Conservation (phyloP, 2,797 vertebrate species). For the Microchirus variegatus region DNA sequence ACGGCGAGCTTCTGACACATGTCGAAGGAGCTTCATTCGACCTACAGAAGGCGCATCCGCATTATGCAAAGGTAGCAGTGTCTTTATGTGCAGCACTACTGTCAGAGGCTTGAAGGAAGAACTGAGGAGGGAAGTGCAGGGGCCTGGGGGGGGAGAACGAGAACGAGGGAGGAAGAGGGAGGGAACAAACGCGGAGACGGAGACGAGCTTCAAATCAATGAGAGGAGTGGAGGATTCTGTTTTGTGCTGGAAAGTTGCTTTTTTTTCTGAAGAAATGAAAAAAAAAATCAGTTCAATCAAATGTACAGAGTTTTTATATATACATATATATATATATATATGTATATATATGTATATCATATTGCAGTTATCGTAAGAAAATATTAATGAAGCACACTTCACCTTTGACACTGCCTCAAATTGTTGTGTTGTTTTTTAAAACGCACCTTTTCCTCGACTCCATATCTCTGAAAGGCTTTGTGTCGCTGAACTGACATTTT, state of each 20-base stretch:
- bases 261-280: not conserved
- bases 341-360: no score
- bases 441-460: not conserved
- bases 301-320: not conserved
- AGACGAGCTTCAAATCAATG: slow-evolving; percentile 61
- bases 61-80: slow-evolving; percentile 84
- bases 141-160: slow-evolving; percentile 24
- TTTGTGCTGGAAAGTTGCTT: slow-evolving; percentile 10
- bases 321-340: no score
- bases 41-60: slow-evolving; percentile 82
- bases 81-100: slow-evolving; percentile 80
- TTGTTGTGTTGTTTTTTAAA: not conserved
- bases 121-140: slow-evolving; percentile 65
- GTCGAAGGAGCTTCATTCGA: slow-evolving; percentile 81
- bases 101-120: slow-evolving; percentile 79
- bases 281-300: not conserved
- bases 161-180: slow-evolving; percentile 17
- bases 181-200: slow-evolving; percentile 38
- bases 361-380: not conserved
- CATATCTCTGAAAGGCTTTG: slow-evolving; percentile 5
- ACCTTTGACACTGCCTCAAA: not conserved
- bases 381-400: not conserved
- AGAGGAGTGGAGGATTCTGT: slow-evolving; percentile 41
- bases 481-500: slow-evolving; percentile 10
- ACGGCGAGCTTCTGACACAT: slow-evolving; percentile 85